Evolutionary conservation across 2,797 vertebrate species (phyloP).

Genomic region (Enoplosus armatus): DNA sequence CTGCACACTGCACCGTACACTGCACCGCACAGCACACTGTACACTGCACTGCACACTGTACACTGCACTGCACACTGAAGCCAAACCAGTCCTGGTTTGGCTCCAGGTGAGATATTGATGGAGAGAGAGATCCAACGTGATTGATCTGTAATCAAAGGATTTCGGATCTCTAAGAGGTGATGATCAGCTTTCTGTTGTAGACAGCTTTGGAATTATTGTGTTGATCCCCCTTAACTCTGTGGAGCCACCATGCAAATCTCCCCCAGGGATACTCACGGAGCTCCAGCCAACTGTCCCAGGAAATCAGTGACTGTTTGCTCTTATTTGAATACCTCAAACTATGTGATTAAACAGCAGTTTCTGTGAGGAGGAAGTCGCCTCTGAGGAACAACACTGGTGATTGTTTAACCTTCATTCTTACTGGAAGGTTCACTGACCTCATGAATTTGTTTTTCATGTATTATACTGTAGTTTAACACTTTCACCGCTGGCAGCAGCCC

Average conservation of each 20-base stretch:
- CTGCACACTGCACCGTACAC: no score
- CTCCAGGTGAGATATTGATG: no score
- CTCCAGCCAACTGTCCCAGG: neutral
- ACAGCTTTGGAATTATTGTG: no score
- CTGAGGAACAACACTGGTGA: neutral
- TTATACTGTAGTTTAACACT: neutral
- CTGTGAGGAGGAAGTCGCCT: neutral
- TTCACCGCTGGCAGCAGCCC: no score
- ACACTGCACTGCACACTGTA: no score
- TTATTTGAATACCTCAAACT: neutral
- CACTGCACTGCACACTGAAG: no score
- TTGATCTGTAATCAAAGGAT: no score
- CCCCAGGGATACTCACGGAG: neutral
- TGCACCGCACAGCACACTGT: no score
- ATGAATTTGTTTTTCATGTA: neutral
- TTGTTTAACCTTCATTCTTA: neutral
- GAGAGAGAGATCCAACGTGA: no score
- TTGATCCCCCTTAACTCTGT: neutral
- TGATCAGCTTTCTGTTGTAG: no score
- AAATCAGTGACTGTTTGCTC: neutral
- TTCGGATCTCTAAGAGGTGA: no score
- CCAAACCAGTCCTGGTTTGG: no score
- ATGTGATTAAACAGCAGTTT: neutral
- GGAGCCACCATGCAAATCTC: neutral
- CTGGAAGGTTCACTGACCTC: neutral